Base-by-base conservation (phyloP, 2,113 vertebrate species). In the Tachysurus vachellii region DNA sequence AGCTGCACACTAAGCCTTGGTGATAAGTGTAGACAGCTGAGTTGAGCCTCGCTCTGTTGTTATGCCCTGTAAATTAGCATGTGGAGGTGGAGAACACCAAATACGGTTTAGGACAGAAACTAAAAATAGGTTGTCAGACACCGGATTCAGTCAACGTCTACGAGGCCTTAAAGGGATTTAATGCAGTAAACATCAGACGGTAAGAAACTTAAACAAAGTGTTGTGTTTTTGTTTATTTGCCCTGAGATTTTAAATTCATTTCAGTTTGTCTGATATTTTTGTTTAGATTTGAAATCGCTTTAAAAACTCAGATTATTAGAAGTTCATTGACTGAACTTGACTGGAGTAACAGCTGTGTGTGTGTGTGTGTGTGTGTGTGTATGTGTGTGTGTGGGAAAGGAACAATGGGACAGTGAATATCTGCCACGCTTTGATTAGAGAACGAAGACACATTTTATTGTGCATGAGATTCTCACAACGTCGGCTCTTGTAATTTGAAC, bases 21-120 rank as follows among this genome's bases (percentile, higher is more conserved):
- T 91, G 92, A 94, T 93, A 85, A 91, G 86, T 93, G 87, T 83
- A 75, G 90, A 92, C 91, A 92, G 92, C 93, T 90, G 88, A 87
- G 76, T 89, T 87, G 76, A 31, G 86, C 86, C 82, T 71, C 12
- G n/a, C 82, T 54, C 84, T 77, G 77, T 87, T 88, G 88, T 88
- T 85, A 79, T 84, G 82, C 76, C 56, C 59, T 68, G 61, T 70
- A 84, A 81, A 88, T 89, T 87, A 86, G 54, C 76, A 81, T 86
- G 75, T 31, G 62, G 75, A 86, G 86, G 73, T 84, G 84, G 86
- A 88, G 81, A 61, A 76, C 68, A 82, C 84, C 64, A 86, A 70
- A 89, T 88, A 85, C 36, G 75, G 83, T 87, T 89, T 84, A 80
- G 57, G 81, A 82, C 85, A 19, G 82, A 85, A 86, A 75, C 2